Base-by-base conservation (phyloP, 2,113 vertebrate genomes). In the Astur gentilis region DNA sequence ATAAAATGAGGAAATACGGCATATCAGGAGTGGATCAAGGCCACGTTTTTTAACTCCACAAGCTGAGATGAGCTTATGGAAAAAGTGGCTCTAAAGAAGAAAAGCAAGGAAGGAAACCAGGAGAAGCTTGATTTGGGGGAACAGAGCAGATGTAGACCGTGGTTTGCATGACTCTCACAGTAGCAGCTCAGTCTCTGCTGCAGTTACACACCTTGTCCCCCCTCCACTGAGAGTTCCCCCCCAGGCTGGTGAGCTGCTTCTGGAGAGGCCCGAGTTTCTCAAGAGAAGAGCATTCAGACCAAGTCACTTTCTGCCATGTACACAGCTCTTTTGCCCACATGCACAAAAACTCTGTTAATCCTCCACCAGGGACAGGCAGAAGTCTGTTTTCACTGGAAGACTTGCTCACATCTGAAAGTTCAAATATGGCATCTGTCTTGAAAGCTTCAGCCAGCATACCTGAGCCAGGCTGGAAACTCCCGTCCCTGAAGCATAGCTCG, bases 381-480 rank as follows among this genome's bases (percentile, higher is more conserved):
- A 38, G 38, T 69, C 70, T 87, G 94, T 90, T 96, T 94, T 83
- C 15, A 13, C 91, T 80, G 81, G 58, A 91, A 65, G 49, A 47
- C 15, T 54, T 49, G 42, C 50, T 71, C 45, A 29, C 55, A 49
- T 78, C 71, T 90, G 8, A 0, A 79, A 86, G 78, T 62, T 89
- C 75, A 50, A 81, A 20, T 11, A 60, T 77, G 76, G 95, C 93
- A 94, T 85, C 66, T 45, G 52, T 11, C 84, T 50, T 75, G 93
- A 66, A 75, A 93, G 50, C 84, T 76, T 26, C 75, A 85, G 91
- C 84, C 88, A 92, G 62, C 29, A 13, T 21, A 95, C 90, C 95
- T 92, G 90, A 90, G 90, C 87, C 93, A 89, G 81, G 66, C 84
- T 87, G 87, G 95, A 91, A 96, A 95, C 75, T 90, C 95, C 91